These are phyloP conservation scores for Numida meleagris DNA, from an alignment of 2,113 vertebrate species.

Conservation along the genomic window DNA sequence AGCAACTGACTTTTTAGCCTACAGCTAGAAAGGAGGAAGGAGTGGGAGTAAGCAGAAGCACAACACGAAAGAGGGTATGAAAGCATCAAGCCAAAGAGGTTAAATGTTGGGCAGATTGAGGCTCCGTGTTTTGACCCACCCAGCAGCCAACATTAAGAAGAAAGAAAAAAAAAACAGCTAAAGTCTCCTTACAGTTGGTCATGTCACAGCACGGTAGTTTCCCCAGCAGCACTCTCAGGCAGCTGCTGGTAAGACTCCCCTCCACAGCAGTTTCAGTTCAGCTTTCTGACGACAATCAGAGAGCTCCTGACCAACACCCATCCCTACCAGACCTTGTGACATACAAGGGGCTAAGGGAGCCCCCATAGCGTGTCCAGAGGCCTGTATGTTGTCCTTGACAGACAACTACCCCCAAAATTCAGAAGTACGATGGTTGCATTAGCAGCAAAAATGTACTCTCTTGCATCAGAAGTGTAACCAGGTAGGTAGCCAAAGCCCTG, in stretches of 20 bases:
- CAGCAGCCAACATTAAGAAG: not conserved
- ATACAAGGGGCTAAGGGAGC: not conserved
- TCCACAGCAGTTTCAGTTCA: conserved; percentile 57
- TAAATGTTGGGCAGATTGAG: not conserved
- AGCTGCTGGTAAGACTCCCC: conserved; percentile 44
- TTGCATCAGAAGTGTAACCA: not conserved
- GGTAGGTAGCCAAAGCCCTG: not conserved
- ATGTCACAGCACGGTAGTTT: not conserved
- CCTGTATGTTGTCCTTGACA: not conserved
- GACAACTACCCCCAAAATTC: not conserved
- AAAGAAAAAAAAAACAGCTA: not conserved
- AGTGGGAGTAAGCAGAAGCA: conserved; percentile 58
- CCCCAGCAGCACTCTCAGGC: not conserved
- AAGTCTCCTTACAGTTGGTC: not conserved
- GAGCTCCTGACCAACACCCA: not conserved
- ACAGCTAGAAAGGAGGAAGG: conserved; percentile 36
- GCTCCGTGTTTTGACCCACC: conserved; percentile 20
- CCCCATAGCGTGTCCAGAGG: not conserved
- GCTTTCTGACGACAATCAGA: conserved; percentile 2
- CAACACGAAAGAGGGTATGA: not conserved
- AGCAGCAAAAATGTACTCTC: not conserved
- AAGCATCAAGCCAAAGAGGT: conserved; percentile 22
- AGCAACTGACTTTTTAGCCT: conserved; percentile 32
- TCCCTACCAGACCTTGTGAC: not conserved
- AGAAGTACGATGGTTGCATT: not conserved